These are phyloP conservation scores for Sogatella furcifera DNA, from an alignment of 1,140 invertebrate species.

Conservation along the genomic window DNA sequence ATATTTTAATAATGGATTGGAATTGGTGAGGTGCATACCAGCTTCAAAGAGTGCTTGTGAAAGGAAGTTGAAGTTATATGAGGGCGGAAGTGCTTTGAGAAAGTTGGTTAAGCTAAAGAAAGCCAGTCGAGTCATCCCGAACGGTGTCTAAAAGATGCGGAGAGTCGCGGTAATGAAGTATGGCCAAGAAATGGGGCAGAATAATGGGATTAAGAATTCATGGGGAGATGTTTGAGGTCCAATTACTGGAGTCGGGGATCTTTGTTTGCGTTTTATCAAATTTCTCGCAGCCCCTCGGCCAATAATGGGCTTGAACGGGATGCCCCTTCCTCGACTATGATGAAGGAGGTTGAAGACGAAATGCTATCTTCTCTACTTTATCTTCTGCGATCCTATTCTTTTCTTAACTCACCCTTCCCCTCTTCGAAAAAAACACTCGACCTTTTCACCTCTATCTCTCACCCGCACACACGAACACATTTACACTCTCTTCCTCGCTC, in stretches of 20 bases:
- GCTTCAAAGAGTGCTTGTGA: too few relatives aligned
- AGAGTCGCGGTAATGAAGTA: slow-evolving; percentile 1
- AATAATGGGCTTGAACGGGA: not conserved
- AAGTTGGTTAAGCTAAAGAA: too few relatives aligned
- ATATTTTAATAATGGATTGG: too few relatives aligned
- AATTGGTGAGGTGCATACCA: too few relatives aligned
- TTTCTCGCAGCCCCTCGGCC: not conserved
- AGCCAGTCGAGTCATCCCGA: too few relatives aligned
- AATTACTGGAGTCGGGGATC: slow-evolving; percentile 1
- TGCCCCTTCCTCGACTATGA: too few relatives aligned
- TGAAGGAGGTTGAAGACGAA: too few relatives aligned
- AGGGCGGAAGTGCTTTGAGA: too few relatives aligned
- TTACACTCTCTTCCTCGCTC: slow-evolving; percentile 1
- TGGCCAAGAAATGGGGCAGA: slow-evolving; percentile 1
- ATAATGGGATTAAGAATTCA: slow-evolving; percentile 3
- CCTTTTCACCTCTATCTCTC: slow-evolving; percentile 9
- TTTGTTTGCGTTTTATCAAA: slow-evolving; percentile 3
- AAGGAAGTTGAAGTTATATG: too few relatives aligned
- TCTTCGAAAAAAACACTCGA: not conserved
- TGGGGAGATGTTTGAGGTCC: slow-evolving; percentile 2
- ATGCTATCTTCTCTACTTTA: too few relatives aligned
- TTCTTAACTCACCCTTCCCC: not conserved
- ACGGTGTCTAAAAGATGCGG: not conserved
- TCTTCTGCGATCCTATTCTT: not conserved
- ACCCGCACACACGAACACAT: not conserved